A percentile compares a stretch with the other conserved stretches of the same genome.
These are phyloP conservation scores for Seladonia tumulorum DNA, from an alignment of 2,888 invertebrate species.

Conservation along the genomic window DNA sequence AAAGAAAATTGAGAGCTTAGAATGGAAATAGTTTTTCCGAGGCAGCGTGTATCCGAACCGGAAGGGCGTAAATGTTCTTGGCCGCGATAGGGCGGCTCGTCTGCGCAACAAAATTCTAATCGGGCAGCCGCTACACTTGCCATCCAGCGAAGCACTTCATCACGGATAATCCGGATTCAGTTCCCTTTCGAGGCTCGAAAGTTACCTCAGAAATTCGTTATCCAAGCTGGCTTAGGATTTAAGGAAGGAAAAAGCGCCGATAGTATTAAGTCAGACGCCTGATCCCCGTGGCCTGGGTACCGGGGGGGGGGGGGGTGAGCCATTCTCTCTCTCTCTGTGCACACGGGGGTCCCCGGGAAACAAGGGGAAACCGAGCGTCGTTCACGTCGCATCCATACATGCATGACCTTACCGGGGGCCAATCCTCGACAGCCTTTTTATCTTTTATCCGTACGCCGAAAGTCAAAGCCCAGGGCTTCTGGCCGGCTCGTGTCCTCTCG, in stretches of 20 bases:
- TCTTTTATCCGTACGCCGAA: conserved; percentile 27
- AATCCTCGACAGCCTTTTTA: conserved; percentile 59
- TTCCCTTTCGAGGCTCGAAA: conserved; percentile 37
- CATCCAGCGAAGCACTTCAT: conserved; percentile 42
- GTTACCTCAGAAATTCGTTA: conserved; percentile 59
- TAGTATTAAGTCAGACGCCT: conserved; percentile 56
- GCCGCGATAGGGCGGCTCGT: background rate
- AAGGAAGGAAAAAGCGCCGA: conserved; percentile 55
- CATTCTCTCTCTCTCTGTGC: background rate
- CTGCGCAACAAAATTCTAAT: conserved; percentile 51
- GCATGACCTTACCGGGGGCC: conserved; percentile 62
- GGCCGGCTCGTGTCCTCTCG: conserved; percentile 24
- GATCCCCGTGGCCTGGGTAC: conserved; percentile 39
- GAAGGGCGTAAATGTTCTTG: background rate
- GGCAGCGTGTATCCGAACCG: background rate
- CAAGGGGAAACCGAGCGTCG: conserved; percentile 9
- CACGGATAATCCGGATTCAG: conserved; percentile 63
- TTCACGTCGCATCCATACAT: conserved; percentile 67
- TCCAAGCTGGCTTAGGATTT: conserved; percentile 60
- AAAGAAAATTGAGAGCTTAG: background rate
- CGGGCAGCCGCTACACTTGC: conserved; percentile 38
- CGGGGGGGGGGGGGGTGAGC: too few relatives aligned
- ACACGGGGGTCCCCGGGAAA: background rate
- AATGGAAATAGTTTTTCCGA: background rate
- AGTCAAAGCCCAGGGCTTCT: conserved; percentile 29